These are phyloP conservation scores for Cosmorhoe ocellata DNA, from an alignment of 2,888 invertebrate genomes.

Conservation along the genomic window DNA sequence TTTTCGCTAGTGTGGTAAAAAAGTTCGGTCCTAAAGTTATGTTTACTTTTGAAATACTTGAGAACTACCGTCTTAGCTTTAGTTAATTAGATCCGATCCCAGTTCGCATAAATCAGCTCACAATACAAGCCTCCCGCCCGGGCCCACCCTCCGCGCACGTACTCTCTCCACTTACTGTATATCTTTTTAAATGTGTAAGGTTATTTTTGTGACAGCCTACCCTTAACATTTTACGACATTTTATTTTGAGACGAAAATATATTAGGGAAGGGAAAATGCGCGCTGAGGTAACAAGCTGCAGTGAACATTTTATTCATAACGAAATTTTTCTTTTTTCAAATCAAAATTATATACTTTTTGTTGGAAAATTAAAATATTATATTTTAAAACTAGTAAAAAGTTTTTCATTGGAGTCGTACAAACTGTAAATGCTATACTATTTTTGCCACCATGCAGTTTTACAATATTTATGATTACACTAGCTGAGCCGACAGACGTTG, in stretches of 20 bases:
- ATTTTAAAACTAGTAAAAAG: no score
- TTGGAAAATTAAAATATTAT: no score
- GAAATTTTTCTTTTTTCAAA: slow-evolving; percentile 13
- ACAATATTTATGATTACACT: no score
- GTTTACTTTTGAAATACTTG: no score
- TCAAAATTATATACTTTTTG: no score
- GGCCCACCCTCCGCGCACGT: slow-evolving; percentile 48
- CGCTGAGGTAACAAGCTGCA: slow-evolving; percentile 22
- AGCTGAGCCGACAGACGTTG: no score
- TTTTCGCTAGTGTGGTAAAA: no score
- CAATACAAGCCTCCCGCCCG: slow-evolving; percentile 5
- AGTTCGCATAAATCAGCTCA: slow-evolving; percentile 24
- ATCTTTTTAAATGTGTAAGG: slow-evolving; percentile 73
- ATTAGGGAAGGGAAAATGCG: slow-evolving; percentile 24
- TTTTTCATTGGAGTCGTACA: no score
- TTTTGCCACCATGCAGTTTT: no score
- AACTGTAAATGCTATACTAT: no score
- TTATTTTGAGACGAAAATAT: slow-evolving; percentile 44
- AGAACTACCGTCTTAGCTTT: slow-evolving; percentile 1
- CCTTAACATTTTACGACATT: slow-evolving; percentile 54
- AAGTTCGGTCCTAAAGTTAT: no score
- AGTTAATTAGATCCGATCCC: slow-evolving; percentile 25
- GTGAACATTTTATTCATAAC: slow-evolving; percentile 18
- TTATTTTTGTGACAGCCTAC: slow-evolving; percentile 75
- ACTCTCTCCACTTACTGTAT: slow-evolving; percentile 62